A percentile compares a stretch with the other conserved stretches of the same genome.
phyloP scores from a whole-genome alignment of 1,140 invertebrate species.

The Papilio helenus region DNA sequence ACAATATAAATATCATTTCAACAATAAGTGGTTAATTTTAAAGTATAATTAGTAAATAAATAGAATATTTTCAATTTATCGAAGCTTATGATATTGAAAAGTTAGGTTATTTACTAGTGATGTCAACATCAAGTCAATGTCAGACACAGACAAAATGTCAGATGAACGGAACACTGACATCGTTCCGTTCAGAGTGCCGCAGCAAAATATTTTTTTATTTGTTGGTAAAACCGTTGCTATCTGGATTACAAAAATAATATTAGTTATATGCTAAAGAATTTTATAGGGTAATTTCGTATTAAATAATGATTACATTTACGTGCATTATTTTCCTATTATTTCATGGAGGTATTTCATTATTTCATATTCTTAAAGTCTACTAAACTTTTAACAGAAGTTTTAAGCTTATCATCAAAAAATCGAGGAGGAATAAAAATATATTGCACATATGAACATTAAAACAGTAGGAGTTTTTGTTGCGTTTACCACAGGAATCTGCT shows the following conservation, averaged over 20 bases:
- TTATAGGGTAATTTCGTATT: background rate
- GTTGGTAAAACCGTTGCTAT: background rate
- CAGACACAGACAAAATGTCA: constrained; percentile 27
- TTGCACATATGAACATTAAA: background rate
- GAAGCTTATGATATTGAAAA: constrained; percentile 12
- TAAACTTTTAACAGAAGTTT: background rate
- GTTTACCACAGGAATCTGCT: background rate
- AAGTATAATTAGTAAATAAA: constrained; percentile 28
- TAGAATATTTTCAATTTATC: constrained; percentile 5
- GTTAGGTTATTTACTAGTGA: constrained; percentile 44
- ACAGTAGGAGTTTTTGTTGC: background rate
- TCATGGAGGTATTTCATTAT: background rate
- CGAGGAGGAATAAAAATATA: background rate
- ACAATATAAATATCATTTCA: constrained; percentile 47
- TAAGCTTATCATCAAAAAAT: background rate
- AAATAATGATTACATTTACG: background rate
- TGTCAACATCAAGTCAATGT: constrained; percentile 44
- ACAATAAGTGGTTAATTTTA: constrained; percentile 6
- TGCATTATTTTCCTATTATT: background rate
- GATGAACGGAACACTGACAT: background rate
- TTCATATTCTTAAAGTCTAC: background rate
- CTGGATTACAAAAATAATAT: constrained; percentile 3
- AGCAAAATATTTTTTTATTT: background rate
- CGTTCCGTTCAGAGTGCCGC: background rate
- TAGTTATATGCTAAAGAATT: background rate